Percentiles rank a stretch among this genome's conserved stretches.
These are phyloP conservation scores for Pogonophryne albipinna DNA, from an alignment of 2,797 vertebrate species.

Conservation along the genomic window DNA sequence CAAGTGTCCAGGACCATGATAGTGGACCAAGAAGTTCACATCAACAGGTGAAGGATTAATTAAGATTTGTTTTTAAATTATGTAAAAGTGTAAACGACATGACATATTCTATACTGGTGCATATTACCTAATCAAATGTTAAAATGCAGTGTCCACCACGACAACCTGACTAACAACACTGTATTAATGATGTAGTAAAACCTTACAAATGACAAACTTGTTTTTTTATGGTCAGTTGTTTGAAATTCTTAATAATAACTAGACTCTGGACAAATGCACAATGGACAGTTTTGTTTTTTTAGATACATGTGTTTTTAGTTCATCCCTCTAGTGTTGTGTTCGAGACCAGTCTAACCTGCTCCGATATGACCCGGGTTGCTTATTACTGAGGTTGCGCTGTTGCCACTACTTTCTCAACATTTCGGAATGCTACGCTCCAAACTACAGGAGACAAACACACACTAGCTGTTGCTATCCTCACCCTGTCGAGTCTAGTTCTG, in stretches of 20 bases:
- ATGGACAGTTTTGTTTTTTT: no score
- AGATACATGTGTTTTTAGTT: no score
- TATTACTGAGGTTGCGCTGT: constrained; percentile 53
- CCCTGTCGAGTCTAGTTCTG: background rate
- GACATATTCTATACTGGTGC: background rate
- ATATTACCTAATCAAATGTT: background rate
- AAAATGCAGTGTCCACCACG: no score
- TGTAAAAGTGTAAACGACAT: no score
- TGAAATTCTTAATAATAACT: background rate
- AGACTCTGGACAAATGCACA: no score
- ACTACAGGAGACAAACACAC: constrained; percentile 29
- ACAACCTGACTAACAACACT: background rate
- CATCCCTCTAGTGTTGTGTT: background rate
- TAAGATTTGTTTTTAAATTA: no score
- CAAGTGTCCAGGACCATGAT: constrained; percentile 24
- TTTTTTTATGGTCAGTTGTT: background rate
- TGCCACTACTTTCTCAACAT: constrained; percentile 55
- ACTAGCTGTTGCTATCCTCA: constrained; percentile 4
- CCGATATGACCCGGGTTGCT: background rate
- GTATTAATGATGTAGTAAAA: background rate
- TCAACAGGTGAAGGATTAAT: constrained; percentile 58
- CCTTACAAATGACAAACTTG: background rate
- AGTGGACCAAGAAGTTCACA: constrained; percentile 41
- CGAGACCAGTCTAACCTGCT: constrained; percentile 68
- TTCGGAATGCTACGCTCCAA: constrained; percentile 59